These are phyloP conservation scores for Bombyx mori DNA, from an alignment of 1,140 invertebrate genomes.

Conservation along the genomic window DNA sequence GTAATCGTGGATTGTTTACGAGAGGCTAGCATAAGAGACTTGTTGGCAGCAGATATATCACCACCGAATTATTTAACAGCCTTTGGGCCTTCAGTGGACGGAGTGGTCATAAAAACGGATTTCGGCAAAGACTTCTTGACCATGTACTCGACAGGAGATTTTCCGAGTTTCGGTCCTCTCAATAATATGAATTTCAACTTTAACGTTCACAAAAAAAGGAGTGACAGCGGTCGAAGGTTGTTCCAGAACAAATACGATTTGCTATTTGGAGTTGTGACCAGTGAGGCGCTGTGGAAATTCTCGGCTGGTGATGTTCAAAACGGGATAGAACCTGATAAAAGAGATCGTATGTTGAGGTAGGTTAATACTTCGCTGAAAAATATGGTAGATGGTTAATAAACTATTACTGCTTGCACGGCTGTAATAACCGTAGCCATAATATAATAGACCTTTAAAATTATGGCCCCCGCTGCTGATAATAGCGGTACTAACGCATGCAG, in stretches of 20 bases:
- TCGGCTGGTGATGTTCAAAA: constrained; percentile 86
- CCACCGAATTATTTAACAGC: constrained; percentile 88
- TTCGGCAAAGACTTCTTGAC: constrained; percentile 83
- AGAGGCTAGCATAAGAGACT: constrained; percentile 81
- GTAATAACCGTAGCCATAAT: too few relatives aligned
- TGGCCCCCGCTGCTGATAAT: too few relatives aligned
- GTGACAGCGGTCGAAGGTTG: constrained; percentile 63
- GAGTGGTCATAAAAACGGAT: constrained; percentile 86
- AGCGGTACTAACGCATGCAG: too few relatives aligned
- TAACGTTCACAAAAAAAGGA: constrained; percentile 71
- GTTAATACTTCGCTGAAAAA: neutral
- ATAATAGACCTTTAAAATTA: too few relatives aligned
- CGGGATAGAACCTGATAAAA: constrained; percentile 91
- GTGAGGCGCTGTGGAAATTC: constrained; percentile 87
- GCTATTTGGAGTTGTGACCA: constrained; percentile 87
- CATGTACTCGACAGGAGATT: constrained; percentile 75
- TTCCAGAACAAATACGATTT: constrained; percentile 81
- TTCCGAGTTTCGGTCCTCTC: constrained; percentile 72
- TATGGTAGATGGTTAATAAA: too few relatives aligned
- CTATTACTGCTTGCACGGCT: too few relatives aligned
- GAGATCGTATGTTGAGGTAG: constrained; percentile 87
- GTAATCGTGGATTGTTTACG: constrained; percentile 85
- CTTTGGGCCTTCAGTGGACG: constrained; percentile 89
- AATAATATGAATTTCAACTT: constrained; percentile 41
- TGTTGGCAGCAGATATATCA: constrained; percentile 84